Conservation (phyloP, 2,797 vertebrate genomes). For the Catostomus latipinnis region DNA sequence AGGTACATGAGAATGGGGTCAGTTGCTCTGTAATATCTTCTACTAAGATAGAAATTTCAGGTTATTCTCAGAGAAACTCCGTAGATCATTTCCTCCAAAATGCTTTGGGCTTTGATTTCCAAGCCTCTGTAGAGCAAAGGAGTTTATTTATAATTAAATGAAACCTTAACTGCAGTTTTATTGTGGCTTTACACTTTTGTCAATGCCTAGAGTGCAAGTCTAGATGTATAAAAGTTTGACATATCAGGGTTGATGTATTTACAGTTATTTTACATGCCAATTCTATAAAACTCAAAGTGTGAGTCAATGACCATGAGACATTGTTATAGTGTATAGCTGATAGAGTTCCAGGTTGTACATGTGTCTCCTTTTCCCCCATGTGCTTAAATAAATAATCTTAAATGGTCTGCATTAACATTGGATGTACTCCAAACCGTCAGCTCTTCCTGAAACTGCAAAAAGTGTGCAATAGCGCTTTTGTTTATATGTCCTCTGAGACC, state of each 20-base stretch:
- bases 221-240: neutral
- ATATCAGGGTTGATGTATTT: constrained; percentile 6
- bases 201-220: neutral
- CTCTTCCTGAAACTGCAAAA: neutral
- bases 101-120: neutral
- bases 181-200: neutral
- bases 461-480: neutral
- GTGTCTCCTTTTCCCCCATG: no score
- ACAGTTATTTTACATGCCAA: neutral
- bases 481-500: constrained; percentile 23
- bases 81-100: neutral
- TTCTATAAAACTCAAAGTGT: neutral
- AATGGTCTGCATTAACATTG: neutral
- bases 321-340: neutral
- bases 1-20: neutral
- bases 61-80: neutral
- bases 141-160: constrained; percentile 20
- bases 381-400: neutral
- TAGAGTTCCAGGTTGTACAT: neutral
- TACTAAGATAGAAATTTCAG: neutral
- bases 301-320: neutral
- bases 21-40: neutral
- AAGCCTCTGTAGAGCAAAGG: neutral
- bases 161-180: neutral
- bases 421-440: neutral